Base-by-base conservation (phyloP, 2,797 vertebrate species). In the Tarsius wallacei region DNA sequence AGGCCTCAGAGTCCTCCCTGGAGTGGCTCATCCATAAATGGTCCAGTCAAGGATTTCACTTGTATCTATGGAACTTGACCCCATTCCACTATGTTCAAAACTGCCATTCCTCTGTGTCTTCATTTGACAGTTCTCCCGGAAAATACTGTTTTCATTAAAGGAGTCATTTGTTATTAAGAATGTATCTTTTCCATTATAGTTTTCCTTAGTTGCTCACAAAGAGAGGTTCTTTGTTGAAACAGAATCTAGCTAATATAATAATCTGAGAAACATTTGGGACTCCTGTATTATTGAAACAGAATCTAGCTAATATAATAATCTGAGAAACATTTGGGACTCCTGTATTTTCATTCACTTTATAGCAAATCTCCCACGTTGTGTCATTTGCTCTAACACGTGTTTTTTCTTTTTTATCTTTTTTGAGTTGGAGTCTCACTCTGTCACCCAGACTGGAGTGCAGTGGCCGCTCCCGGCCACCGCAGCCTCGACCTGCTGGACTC, bases 121-220 rank as follows among this genome's bases (percentile, higher is more conserved):
- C 49, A 26, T n/a, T 87, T 36, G 26, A 59, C 13, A 36, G 42
- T 8, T 57, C 55, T 71, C 95, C 33, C 33, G 85, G 55, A 74
- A 96, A 90, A 86, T 53, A 84, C 7, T 71, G 36, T 47, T 91
- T 94, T 87, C 93, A 82, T 85, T 90, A 82, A 85, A 86, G 33
- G 73, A 63, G 71, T 66, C 53, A 55, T 88, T 78, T 47, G 78
- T 82, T 90, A 95, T 94, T 93, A 83, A 89, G 78, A 91, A 55
- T 71, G 17, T 66, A 66, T 77, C 73, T 81, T 74, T 91, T 51
- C 61, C 11, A 49, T 14, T 42, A 83, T 49, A 51, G 47, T 5
- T 71, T 91, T 94, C 36, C 61, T 82, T 49, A n/a, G 33, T 16
- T 86, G 51, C 78, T 91, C 76, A 77, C 11, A 78, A 42, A 33